Evolutionary conservation across 2,888 invertebrate genomes (phyloP).

Genomic region (Cerastis leucographa): DNA sequence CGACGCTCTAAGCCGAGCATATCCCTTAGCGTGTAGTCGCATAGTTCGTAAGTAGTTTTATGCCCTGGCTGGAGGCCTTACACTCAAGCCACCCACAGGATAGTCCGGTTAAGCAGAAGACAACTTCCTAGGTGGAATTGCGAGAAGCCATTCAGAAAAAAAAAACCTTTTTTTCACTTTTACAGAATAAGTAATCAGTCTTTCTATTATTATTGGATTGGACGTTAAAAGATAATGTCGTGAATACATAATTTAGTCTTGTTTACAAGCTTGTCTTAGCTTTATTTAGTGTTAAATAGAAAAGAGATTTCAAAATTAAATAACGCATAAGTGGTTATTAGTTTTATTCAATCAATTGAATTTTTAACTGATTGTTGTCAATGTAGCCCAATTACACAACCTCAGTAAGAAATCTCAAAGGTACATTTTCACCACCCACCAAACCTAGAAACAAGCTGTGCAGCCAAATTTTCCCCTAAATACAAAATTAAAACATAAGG

Average conservation of each 20-base stretch:
- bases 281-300: not conserved
- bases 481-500: constrained; percentile 38
- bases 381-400: not conserved
- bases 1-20: too few species aligned
- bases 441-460: not conserved
- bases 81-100: too few species aligned
- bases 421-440: not conserved
- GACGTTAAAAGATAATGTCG: not conserved
- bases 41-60: too few species aligned
- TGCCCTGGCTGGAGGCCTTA: too few species aligned
- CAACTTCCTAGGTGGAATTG: too few species aligned
- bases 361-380: too few species aligned
- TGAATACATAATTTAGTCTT: not conserved
- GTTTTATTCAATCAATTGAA: not conserved
- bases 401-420: not conserved
- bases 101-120: too few species aligned
- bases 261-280: not conserved
- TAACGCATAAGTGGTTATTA: not conserved
- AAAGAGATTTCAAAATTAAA: not conserved
- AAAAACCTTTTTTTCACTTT: too few species aligned
- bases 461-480: not conserved
- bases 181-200: not conserved
- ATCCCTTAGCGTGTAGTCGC: too few species aligned
- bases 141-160: too few species aligned
- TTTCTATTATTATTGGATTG: not conserved